Percentiles rank a stretch among this genome's conserved stretches.
Conservation (phyloP, 2,797 vertebrate genomes). For the Lindbergichthys nudifrons region DNA sequence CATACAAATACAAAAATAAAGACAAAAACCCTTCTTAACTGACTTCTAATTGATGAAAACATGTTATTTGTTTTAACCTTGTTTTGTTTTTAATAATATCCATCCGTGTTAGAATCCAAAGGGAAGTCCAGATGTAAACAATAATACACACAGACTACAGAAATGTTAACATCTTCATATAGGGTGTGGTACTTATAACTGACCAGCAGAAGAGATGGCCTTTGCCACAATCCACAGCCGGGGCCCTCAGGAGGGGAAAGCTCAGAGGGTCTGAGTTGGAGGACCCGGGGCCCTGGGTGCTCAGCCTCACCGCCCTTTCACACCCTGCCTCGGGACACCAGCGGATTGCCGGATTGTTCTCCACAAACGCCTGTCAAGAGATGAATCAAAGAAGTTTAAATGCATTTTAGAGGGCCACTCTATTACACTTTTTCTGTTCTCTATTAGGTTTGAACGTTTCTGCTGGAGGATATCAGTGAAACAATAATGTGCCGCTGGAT, state of each 20-base stretch:
- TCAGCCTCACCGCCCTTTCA: conserved; percentile 95
- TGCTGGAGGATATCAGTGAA: neutral
- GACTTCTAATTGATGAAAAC: neutral
- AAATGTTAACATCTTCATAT: neutral
- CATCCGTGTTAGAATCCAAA: no score
- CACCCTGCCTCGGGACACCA: conserved; percentile 97
- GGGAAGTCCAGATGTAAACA: neutral
- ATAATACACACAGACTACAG: neutral
- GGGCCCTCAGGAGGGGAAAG: conserved; percentile 93
- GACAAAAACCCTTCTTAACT: neutral
- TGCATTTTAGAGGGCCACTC: neutral
- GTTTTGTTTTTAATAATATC: neutral
- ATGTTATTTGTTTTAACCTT: neutral
- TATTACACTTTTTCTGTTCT: neutral
- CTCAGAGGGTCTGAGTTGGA: conserved; percentile 89
- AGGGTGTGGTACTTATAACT: conserved; percentile 35
- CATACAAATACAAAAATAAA: neutral
- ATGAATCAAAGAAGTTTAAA: neutral
- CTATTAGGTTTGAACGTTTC: neutral
- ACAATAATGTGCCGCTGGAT: neutral
- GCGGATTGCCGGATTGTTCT: conserved; percentile 98
- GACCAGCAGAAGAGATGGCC: conserved; percentile 99
- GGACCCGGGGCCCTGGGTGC: conserved; percentile 88
- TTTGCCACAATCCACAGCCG: conserved; percentile 98
- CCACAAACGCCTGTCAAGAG: conserved; percentile 93